Evolutionary conservation across 2,888 invertebrate species (phyloP), one percentile per base, ranked within the genome.

Genomic region (Ophioninae sp.): DNA sequence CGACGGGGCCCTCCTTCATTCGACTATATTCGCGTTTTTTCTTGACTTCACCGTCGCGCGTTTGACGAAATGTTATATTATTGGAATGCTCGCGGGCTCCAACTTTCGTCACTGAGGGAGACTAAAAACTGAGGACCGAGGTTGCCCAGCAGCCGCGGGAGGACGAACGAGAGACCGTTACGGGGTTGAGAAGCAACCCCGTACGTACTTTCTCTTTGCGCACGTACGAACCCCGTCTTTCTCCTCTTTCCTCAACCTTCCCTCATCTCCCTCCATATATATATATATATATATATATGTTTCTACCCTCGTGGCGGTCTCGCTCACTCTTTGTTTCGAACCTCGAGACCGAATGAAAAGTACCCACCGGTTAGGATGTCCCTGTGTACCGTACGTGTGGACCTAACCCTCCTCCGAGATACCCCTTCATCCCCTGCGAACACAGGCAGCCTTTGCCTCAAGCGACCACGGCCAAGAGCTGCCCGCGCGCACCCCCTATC

Each of bases 61-160:
- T 51, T 51, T 51, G 51, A 13, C 51, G 51, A 17, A 17, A 3
- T 51, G 13, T 44, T 1, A 44, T 51, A 13, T 44, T 1, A 13
- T 13, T 17, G 51, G 51, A 13, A 51, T 13, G 17, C 51, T 51
- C 51, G 51, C 51, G 51, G 51, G 51, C 75, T 81, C 74, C 79
- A 82, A 30, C 81, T 82, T 82, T 83, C 84, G 84, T 82, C 84
- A 84, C 84, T 82, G 84, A 82, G 79, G 81, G 82, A 84, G 82
- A 81, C 64, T 82, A 84, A 84, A 84, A 84, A 84, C 84, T 84
- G 84, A 84, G 84, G 84, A 79, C 72, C 82, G 61, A 51, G 51
- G 30, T 79, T 65, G 77, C 73, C 59, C 61, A 79, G 73, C 83
- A 58, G 83, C 81, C 58, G n/a, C 41, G 61, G 75, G 81, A 75